Base-by-base conservation (phyloP, 2,113 vertebrate genomes). In the Grus americana region DNA sequence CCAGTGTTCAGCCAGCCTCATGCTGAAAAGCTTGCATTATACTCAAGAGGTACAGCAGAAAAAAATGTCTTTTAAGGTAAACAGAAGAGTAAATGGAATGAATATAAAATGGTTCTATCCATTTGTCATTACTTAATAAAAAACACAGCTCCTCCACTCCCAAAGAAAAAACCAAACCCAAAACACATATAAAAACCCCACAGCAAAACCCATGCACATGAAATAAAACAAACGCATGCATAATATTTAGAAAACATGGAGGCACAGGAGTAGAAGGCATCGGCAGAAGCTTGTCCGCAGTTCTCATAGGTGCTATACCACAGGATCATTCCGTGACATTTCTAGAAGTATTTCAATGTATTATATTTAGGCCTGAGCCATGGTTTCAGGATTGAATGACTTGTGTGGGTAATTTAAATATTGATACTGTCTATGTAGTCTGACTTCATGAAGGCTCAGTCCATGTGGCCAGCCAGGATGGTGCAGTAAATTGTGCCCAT, bases 111-210 rank as follows among this genome's bases (percentile, higher is more conserved):
- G 0, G 34, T 21, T 20, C 7, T 21, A 30, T 16, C 26, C 5
- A 19, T 76, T 95, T 76, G 7, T 59, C 15, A 81, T 59, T 59
- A 58, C 6, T n/a, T 74, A 79, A 22, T 34, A 17, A 20, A 17
- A 23, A 10, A 11, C 3, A 44, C 2, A 38, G 30, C 8, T 18
- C 3, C 8, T 2, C 4, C 21, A 6, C 5, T 2, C 0, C 2
- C 4, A 23, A 67, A 65, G 36, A 30, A 21, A 55, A 30, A 15
- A 27, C 7, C 7, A 52, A 26, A 52, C 4, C 11, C 7, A 9
- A 44, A 57, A 2, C 20, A 44, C 7, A 57, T 36, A 71, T 12
- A 52, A 85, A 85, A 57, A 5, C 1, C 10, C 9, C 24, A 36
- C 32, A 78, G 9, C 20, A 66, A 73, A 58, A 58, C 21, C 13